Percentiles rank a stretch among this genome's conserved stretches.
These are phyloP conservation scores for Euwallacea fornicatus DNA, from an alignment of 1,140 invertebrate species.

Conservation along the genomic window DNA sequence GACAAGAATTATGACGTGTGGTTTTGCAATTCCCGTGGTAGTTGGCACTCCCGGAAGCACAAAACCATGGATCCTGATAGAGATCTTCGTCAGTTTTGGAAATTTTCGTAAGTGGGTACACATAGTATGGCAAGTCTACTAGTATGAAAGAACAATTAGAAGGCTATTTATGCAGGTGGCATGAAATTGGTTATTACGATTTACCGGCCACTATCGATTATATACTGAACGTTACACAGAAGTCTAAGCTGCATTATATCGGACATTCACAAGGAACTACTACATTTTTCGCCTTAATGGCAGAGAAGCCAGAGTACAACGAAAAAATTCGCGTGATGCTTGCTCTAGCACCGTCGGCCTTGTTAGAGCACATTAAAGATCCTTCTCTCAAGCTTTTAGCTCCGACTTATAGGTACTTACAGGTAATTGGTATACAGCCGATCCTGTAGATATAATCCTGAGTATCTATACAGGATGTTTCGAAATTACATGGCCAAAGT, in stretches of 20 bases:
- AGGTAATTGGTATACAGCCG: slow-evolving; percentile 12
- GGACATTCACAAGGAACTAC: slow-evolving; percentile 63
- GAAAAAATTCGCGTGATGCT: slow-evolving; percentile 66
- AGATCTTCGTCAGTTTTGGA: slow-evolving; percentile 58
- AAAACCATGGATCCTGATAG: slow-evolving; percentile 54
- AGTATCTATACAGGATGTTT: no score
- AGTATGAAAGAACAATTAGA: not conserved
- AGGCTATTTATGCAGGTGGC: slow-evolving; percentile 57
- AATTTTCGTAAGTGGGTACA: slow-evolving; percentile 51
- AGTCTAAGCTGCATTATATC: slow-evolving; percentile 57
- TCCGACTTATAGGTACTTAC: slow-evolving; percentile 22
- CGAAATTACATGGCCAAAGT: no score
- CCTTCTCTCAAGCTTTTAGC: slow-evolving; percentile 15
- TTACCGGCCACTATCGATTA: slow-evolving; percentile 71
- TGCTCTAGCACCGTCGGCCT: slow-evolving; percentile 68
- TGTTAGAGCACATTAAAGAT: slow-evolving; percentile 56
- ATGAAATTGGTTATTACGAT: slow-evolving; percentile 73
- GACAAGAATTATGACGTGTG: slow-evolving; percentile 73
- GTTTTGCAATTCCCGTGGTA: slow-evolving; percentile 71
- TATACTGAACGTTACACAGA: slow-evolving; percentile 60
- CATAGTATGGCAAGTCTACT: not conserved
- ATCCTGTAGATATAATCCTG: not conserved
- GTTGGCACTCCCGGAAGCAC: slow-evolving; percentile 65
- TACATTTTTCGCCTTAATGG: slow-evolving; percentile 57
- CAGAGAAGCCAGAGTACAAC: slow-evolving; percentile 63